These are phyloP conservation scores for Biston stratarius DNA, from an alignment of 2,888 invertebrate genomes.

Conservation along the genomic window DNA sequence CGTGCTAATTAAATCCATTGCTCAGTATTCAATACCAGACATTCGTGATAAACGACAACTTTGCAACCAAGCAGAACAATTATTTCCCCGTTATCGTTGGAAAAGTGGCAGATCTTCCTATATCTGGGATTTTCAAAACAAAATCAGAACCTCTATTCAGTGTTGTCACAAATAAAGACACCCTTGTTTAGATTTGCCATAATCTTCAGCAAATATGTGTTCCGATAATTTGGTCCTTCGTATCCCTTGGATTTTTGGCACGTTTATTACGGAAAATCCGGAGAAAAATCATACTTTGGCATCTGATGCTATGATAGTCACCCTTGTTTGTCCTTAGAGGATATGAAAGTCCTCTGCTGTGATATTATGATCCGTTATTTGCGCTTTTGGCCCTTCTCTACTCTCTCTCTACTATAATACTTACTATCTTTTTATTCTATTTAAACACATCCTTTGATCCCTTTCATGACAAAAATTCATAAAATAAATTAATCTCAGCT, in stretches of 20 bases:
- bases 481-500: background rate
- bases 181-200: slow-evolving; percentile 3
- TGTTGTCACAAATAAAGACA: background rate
- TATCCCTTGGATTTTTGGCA: slow-evolving; percentile 9
- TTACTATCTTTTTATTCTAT: slow-evolving; percentile 12
- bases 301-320: slow-evolving; percentile 16
- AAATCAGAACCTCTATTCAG: too few relatives aligned
- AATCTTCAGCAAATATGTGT: slow-evolving; percentile 21
- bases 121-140: too few relatives aligned
- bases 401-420: slow-evolving; percentile 13
- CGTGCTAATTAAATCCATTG: too few relatives aligned
- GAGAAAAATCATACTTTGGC: slow-evolving; percentile 15
- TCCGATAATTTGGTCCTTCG: slow-evolving; percentile 20
- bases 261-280: slow-evolving; percentile 22
- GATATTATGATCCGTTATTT: slow-evolving; percentile 23
- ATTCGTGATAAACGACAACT: too few relatives aligned
- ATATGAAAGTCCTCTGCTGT: slow-evolving; percentile 12
- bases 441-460: background rate
- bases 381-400: slow-evolving; percentile 9
- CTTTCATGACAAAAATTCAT: background rate
- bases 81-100: too few relatives aligned
- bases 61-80: too few relatives aligned
- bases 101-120: too few relatives aligned
- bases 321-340: slow-evolving; percentile 19
- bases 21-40: too few relatives aligned